phyloP scores from a whole-genome alignment of 2,797 vertebrate genomes.

The Chlorospingus semifuscus region DNA sequence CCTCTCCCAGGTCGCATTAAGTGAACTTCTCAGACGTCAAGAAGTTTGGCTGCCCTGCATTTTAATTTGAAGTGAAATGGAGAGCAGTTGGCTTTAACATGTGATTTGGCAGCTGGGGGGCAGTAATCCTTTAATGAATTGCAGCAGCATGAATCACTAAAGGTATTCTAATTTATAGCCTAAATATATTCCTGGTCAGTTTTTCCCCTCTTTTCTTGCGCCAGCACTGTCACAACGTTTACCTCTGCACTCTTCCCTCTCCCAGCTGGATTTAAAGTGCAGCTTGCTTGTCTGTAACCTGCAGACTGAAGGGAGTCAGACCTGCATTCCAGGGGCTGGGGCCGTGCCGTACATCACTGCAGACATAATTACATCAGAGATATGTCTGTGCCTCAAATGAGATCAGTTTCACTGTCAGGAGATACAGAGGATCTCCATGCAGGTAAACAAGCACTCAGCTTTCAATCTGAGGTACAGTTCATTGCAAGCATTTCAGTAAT shows the following conservation, averaged over 20 bases:
- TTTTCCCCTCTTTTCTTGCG: background rate
- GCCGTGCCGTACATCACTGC: background rate
- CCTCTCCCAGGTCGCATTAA: background rate
- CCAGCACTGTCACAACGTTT: rapidly evolving
- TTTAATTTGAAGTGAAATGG: constrained; percentile 4
- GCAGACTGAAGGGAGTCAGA: background rate
- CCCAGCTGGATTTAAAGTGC: background rate
- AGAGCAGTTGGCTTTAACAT: constrained; percentile 21
- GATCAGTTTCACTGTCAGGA: background rate
- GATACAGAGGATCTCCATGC: background rate
- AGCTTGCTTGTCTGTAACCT: background rate
- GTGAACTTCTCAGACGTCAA: constrained; percentile 7
- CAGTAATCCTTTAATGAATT: constrained; percentile 25
- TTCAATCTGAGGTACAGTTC: background rate
- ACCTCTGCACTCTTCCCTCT: background rate
- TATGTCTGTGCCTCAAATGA: background rate
- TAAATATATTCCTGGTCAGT: background rate
- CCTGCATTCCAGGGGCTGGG: background rate
- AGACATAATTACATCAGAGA: background rate
- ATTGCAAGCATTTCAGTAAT: background rate
- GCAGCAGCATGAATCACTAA: constrained; percentile 12
- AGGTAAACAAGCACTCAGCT: background rate
- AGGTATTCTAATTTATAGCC: background rate
- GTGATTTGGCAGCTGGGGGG: constrained; percentile 32
- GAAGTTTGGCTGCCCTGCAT: background rate